These are phyloP conservation scores for Homalodisca vitripennis DNA, from an alignment of 1,140 invertebrate species.

Conservation along the genomic window DNA sequence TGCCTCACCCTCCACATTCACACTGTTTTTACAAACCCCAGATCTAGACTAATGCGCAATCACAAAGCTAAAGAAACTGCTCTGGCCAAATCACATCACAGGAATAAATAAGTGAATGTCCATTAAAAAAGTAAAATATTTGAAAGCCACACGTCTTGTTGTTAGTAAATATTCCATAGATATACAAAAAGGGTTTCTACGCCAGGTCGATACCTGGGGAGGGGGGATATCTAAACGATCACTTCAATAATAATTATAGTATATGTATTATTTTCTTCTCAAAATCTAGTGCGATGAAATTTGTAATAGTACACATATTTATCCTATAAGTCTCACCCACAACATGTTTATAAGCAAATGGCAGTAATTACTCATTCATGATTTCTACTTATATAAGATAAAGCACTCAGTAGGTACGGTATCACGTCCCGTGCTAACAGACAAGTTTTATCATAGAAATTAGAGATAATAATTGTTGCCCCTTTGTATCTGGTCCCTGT, in stretches of 20 bases:
- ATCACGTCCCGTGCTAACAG: constrained; percentile 17
- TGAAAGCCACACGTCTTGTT: constrained; percentile 33
- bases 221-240: constrained; percentile 28
- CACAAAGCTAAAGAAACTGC: constrained; percentile 30
- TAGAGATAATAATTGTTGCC: constrained; percentile 19
- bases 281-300: constrained; percentile 28
- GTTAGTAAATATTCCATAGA: constrained; percentile 36
- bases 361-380: constrained; percentile 34
- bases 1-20: constrained; percentile 19
- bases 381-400: constrained; percentile 32
- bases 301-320: constrained; percentile 29
- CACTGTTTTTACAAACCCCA: constrained; percentile 31
- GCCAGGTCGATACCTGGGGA: constrained; percentile 4
- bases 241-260: constrained; percentile 28
- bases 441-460: constrained; percentile 13
- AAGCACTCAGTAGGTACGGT: constrained; percentile 28
- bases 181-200: constrained; percentile 34
- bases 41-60: constrained; percentile 29
- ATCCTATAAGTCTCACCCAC: constrained; percentile 32
- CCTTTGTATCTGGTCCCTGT: constrained; percentile 31
- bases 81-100: constrained; percentile 31
- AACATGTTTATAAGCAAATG: constrained; percentile 34
- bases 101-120: constrained; percentile 35
- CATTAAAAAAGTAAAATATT: constrained; percentile 36
- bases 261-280: constrained; percentile 29